Evolutionary conservation across 2,797 vertebrate genomes (phyloP), one percentile per base, ranked within the genome.

Genomic region (Bovichtus variegatus): DNA sequence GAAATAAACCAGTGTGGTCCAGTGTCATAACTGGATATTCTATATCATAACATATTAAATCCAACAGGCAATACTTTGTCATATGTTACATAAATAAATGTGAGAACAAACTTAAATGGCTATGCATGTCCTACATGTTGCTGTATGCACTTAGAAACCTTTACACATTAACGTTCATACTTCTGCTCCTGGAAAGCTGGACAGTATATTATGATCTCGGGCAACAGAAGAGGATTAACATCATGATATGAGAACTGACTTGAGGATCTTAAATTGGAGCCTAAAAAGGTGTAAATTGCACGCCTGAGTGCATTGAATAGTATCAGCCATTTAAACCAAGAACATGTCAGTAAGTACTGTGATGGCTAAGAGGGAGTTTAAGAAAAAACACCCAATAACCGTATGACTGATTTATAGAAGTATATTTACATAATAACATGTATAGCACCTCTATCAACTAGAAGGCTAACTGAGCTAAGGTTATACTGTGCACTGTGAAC

Each of bases 201-300:
- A 64, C 8, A 21, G 36, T 44, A 21, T 62, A 29, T 47, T 47
- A 43, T 68, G 29, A 61, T 44, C n/a, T 70, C 9, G n/a, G 25
- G 6, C 2, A 61, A 71, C 25, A 76, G 27, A 15, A 11, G 57
- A 71, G 31, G 58, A 88, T 81, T 82, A 75, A 58, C 34, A 50
- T 74, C 12, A 41, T 58, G 38, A 51, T 55, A 64, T 54, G 67
- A 44, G 23, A 43, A 38, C 9, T 34, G 27, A 63, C 27, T 47
- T 61, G 53, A 54, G 43, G 68, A n/a, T 29, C 46, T 75, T 36
- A 51, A 47, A 9, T 69, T 58, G 36, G 12, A 61, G 34, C 72
- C 75, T 64, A 78, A 88, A 81, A 86, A 65, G 73, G 76, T 72
- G 29, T 76, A 27, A 67, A 87, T 12, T 41, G 41, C 13, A 51